Percentiles rank a stretch among this genome's conserved stretches.
Conservation (phyloP, 2,113 vertebrate species). For the Panthera uncia region DNA sequence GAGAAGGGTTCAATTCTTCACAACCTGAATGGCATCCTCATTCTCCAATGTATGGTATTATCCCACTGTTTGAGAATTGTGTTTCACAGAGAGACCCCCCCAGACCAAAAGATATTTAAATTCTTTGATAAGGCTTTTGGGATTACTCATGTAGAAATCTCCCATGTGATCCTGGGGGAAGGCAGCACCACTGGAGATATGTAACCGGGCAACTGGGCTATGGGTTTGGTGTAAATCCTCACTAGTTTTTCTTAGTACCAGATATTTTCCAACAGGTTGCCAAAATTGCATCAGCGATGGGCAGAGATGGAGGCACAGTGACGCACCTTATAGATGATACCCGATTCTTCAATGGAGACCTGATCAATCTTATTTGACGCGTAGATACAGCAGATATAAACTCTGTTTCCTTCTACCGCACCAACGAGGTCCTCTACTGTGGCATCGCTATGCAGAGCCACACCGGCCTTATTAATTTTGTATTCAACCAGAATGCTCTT, state of each 20-base stretch:
- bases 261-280: slow-evolving; percentile 93
- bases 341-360: slow-evolving; percentile 95
- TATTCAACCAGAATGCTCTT: slow-evolving; percentile 95
- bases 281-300: slow-evolving; percentile 96
- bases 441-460: slow-evolving; percentile 92
- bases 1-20: slow-evolving; percentile 90
- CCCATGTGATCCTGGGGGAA: slow-evolving; percentile 90
- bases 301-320: slow-evolving; percentile 96
- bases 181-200: slow-evolving; percentile 92
- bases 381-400: slow-evolving; percentile 95
- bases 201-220: slow-evolving; percentile 96
- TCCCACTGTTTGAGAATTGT: slow-evolving; percentile 95
- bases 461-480: slow-evolving; percentile 94
- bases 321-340: slow-evolving; percentile 96
- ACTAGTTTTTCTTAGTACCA: slow-evolving; percentile 94
- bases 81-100: slow-evolving; percentile 93
- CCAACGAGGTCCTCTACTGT: slow-evolving; percentile 95
- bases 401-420: slow-evolving; percentile 94
- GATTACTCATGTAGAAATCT: slow-evolving; percentile 96
- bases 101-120: slow-evolving; percentile 95
- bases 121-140: slow-evolving; percentile 96
- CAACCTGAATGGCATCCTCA: slow-evolving; percentile 95
- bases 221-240: slow-evolving; percentile 96
- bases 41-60: slow-evolving; percentile 95
- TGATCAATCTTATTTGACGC: slow-evolving; percentile 97